Evolutionary conservation across 2,888 invertebrate genomes (phyloP).

Genomic region (Tethea ocularis): DNA sequence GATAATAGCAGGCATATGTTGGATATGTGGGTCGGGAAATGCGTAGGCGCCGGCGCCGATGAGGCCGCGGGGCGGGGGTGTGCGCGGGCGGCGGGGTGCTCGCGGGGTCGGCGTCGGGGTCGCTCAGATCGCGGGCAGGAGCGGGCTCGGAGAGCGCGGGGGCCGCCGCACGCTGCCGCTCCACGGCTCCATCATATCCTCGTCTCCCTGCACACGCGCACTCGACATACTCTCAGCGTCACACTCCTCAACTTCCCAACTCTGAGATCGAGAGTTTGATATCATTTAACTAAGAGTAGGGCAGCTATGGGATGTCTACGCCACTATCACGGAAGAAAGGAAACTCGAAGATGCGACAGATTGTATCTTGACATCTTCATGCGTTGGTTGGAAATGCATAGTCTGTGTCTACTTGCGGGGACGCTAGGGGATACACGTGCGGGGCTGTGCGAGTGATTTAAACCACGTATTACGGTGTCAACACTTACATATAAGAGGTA

Average conservation of each 20-base stretch:
- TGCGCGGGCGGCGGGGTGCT: slow-evolving; percentile 64
- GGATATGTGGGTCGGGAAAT: slow-evolving; percentile 48
- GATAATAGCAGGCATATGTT: slow-evolving; percentile 42
- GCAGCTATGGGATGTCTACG: slow-evolving; percentile 51
- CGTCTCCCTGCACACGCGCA: slow-evolving; percentile 85
- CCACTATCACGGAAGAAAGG: slow-evolving; percentile 48
- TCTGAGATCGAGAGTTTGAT: slow-evolving; percentile 81
- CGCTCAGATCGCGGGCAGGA: slow-evolving; percentile 72
- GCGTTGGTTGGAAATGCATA: slow-evolving; percentile 73
- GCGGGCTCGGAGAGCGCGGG: slow-evolving; percentile 75
- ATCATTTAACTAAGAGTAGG: slow-evolving; percentile 71
- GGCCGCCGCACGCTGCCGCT: slow-evolving; percentile 71
- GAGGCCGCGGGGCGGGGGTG: slow-evolving; percentile 15
- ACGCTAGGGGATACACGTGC: slow-evolving; percentile 56
- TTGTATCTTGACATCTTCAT: slow-evolving; percentile 35
- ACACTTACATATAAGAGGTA: slow-evolving; percentile 84
- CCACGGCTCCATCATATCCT: slow-evolving; percentile 85
- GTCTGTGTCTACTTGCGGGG: slow-evolving; percentile 44
- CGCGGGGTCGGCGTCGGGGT: slow-evolving; percentile 51
- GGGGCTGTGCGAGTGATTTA: slow-evolving; percentile 76
- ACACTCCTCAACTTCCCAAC: slow-evolving; percentile 82
- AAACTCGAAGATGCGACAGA: slow-evolving; percentile 32
- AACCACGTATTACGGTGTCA: slow-evolving; percentile 83
- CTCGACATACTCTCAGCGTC: slow-evolving; percentile 83
- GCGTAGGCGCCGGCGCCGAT: slow-evolving; percentile 26